These are phyloP conservation scores for Leptinotarsa lineolata DNA, from an alignment of 1,140 invertebrate genomes.

Conservation along the genomic window DNA sequence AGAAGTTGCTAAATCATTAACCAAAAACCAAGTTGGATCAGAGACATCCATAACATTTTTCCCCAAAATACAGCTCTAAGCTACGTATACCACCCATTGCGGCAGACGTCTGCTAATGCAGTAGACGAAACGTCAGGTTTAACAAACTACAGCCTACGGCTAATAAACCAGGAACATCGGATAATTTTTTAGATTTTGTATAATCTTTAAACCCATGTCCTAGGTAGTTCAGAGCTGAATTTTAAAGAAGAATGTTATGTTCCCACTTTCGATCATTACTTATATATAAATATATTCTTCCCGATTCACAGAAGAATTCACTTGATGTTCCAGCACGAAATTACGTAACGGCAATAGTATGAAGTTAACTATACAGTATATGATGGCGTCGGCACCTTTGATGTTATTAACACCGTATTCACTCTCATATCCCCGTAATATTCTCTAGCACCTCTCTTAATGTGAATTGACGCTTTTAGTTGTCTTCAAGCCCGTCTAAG, in stretches of 20 bases:
- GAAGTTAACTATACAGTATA: background rate
- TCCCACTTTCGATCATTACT: background rate
- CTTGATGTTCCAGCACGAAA: background rate
- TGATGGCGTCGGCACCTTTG: background rate
- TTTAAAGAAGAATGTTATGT: background rate
- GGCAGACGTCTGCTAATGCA: no score
- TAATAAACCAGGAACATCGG: no score
- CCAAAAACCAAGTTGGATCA: no score
- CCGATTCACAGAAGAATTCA: background rate
- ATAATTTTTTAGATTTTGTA: no score
- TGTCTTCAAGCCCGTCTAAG: background rate
- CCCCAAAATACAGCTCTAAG: no score
- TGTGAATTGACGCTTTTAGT: constrained; percentile 5
- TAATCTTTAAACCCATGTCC: no score
- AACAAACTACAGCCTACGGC: no score
- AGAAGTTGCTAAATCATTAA: no score
- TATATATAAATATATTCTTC: background rate
- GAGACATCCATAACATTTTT: no score
- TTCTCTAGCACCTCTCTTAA: background rate
- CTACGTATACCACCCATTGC: no score
- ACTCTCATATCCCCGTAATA: background rate
- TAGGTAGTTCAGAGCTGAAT: no score
- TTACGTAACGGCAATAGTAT: background rate
- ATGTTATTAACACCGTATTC: constrained; percentile 3
- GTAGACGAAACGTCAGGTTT: no score